Base-by-base conservation (phyloP, 2,888 invertebrate species). In the Tinea semifulvella region DNA sequence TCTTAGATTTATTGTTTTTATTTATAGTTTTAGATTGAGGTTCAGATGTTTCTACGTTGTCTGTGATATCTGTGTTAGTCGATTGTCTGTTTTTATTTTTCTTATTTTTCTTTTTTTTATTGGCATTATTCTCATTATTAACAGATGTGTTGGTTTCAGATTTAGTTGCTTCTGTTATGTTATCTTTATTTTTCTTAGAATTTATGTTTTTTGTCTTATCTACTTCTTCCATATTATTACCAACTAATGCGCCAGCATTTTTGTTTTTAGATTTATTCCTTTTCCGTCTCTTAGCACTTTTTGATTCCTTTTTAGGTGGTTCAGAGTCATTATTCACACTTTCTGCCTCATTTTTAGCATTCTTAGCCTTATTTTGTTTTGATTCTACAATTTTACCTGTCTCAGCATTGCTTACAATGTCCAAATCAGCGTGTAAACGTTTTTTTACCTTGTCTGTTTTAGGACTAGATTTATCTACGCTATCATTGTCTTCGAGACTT, bases 401-500 rank as follows among this genome's bases (percentile, higher is more conserved):
- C 8, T 22, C 25, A 22, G 5, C 25, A 22, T 8, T 8, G 8
- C 25, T 22, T 22, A 7, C 25, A 7, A 5, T 8, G 8, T 22
- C 28, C 4, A n/a, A 4, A 11, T 28, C 28, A n/a, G 5, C 2
- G n/a, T 38, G 13, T 20, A 13, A 16, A 8, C 16, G 36, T n/a
- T 19, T 36, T 22, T 14, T 38, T 16, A 17, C 28, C 28, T 8
- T 44, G 4, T 11, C 25, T 14, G 13, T 14, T 10, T 44, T 22
- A 10, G 3, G 36, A 14, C 20, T 38, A 4, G 25, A 7, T 10
- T 27, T 27, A n/a, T 13, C n/a, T 10, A 10, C n/a, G 3, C 16
- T 18, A 10, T 27, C 42, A 6, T 22, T 27, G 27, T 3, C 26
- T 4, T 26, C 20, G 2, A 68, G 63, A 46, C 70, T 75, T 50